Evolutionary conservation across 1,140 invertebrate species (phyloP), one percentile per base, ranked within the genome.

Genomic region (Helicoverpa armigera): DNA sequence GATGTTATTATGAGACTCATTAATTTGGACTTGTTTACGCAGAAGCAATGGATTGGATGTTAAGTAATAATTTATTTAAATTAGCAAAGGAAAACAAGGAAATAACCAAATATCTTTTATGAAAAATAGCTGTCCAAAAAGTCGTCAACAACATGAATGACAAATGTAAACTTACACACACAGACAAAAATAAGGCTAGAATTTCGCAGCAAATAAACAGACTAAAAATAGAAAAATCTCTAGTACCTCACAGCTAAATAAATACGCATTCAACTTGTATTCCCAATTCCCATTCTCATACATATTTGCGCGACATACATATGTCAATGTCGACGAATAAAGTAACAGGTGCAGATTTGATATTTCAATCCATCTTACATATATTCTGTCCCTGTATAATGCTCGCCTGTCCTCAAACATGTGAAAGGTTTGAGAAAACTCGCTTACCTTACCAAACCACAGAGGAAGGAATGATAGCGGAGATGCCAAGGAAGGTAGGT

Each of bases 281-380:
- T 63, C 58, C 58, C 48, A 43, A 48, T 74, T 2, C 54, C 54
- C 16, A 23, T 13, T 69, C 65, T 74, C 73, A 50, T 75, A 75
- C 73, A 75, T 61, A 75, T 75, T 75, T 75, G 3, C 0, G 35
- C 35, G 16, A 14, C 43, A 48, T 75, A 61, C 69, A 54, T 31
- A 72, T 50, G 23, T 72, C 69, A 54, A 54, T 54, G 7, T 23
- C n/a, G 29, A 13, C 69, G 50, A 35, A 53, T 53, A 29, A 18
- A 72, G 69, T 72, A 72, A 72, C 69, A 72, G 69, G 50, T 54
- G 50, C 69, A 72, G 51, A 54, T 72, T 72, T 53, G 69, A 72
- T 53, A 72, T 72, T 72, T 72, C 69, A 69, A 72, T 72, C 23
- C 23, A 72, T 53, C 51, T 72, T 72, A 72, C 23, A 53, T 72